Percentiles rank a stretch among this genome's conserved stretches.
These are phyloP conservation scores for Drosophila acutilabella DNA, from an alignment of 2,888 invertebrate species.

Conservation along the genomic window DNA sequence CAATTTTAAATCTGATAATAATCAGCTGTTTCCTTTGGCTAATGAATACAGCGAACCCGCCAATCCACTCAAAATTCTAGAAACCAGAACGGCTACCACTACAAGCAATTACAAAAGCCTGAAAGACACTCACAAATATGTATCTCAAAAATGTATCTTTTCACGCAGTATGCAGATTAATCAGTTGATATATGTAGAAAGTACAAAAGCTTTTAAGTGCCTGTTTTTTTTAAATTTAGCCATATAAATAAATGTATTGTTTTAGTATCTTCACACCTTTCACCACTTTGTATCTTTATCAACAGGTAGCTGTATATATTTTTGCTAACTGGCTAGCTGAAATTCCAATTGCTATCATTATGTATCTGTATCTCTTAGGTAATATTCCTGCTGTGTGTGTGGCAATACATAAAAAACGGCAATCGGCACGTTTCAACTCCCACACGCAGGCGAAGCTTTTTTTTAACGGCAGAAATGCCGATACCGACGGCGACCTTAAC, in stretches of 20 bases:
- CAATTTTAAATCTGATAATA: slow-evolving; percentile 21
- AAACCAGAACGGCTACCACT: not conserved
- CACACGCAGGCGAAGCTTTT: slow-evolving; percentile 38
- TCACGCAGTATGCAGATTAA: not conserved
- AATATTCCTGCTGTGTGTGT: slow-evolving; percentile 27
- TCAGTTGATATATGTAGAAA: slow-evolving; percentile 2
- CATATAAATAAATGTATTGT: not conserved
- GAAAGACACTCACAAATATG: not conserved
- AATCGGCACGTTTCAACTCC: slow-evolving; percentile 71
- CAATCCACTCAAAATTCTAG: slow-evolving; percentile 13
- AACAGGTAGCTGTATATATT: not conserved
- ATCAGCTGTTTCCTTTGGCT: slow-evolving; percentile 21
- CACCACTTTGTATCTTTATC: slow-evolving; percentile 19
- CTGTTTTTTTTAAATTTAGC: not conserved
- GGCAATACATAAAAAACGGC: slow-evolving; percentile 39
- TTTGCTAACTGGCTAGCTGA: slow-evolving; percentile 25
- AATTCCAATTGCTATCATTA: slow-evolving; percentile 19
- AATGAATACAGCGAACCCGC: slow-evolving; percentile 49
- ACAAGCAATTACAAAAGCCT: not conserved
- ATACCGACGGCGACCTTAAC: slow-evolving; percentile 59
- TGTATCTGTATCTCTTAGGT: slow-evolving; percentile 29
- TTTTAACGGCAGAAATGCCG: slow-evolving; percentile 40
- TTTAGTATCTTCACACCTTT: not conserved
- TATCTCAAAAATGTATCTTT: not conserved
- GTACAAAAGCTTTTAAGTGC: slow-evolving; percentile 1